Conservation (phyloP, 2,888 invertebrate species). For the Drosophila mercatorum region DNA sequence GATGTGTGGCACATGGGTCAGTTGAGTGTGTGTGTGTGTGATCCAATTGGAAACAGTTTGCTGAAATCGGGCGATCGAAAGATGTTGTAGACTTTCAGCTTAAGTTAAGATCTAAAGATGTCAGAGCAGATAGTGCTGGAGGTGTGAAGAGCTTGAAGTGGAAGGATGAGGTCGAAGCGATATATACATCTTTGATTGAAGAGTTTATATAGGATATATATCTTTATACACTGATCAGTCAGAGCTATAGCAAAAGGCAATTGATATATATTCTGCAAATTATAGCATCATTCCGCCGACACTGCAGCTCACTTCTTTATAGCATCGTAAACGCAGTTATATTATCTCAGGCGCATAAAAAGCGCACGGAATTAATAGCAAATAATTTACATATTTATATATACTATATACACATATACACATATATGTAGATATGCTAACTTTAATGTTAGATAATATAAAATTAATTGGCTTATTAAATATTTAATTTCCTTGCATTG, state of each 20-base stretch:
- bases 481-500: background rate
- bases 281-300: slow-evolving; percentile 9
- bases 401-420: slow-evolving; percentile 6
- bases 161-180: too few species aligned
- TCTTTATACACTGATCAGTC: background rate
- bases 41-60: slow-evolving; percentile 52
- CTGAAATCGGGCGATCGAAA: slow-evolving; percentile 42
- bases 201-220: background rate
- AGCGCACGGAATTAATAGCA: slow-evolving; percentile 8
- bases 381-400: slow-evolving; percentile 2
- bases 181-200: background rate
- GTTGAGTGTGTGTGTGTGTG: slow-evolving; percentile 3
- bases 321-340: slow-evolving; percentile 15
- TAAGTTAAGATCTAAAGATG: slow-evolving; percentile 6
- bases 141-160: background rate
- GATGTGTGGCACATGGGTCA: slow-evolving; percentile 24
- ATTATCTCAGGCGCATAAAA: background rate
- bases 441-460: slow-evolving; percentile 22
- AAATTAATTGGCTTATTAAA: slow-evolving; percentile 24
- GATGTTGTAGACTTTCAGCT: slow-evolving; percentile 3
- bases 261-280: slow-evolving; percentile 2
- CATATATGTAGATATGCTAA: too few species aligned
- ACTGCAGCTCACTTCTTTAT: slow-evolving; percentile 14
- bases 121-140: slow-evolving; percentile 18
- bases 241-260: background rate